These are phyloP conservation scores for Cnemophilus loriae DNA, from an alignment of 2,113 vertebrate genomes.

Conservation along the genomic window DNA sequence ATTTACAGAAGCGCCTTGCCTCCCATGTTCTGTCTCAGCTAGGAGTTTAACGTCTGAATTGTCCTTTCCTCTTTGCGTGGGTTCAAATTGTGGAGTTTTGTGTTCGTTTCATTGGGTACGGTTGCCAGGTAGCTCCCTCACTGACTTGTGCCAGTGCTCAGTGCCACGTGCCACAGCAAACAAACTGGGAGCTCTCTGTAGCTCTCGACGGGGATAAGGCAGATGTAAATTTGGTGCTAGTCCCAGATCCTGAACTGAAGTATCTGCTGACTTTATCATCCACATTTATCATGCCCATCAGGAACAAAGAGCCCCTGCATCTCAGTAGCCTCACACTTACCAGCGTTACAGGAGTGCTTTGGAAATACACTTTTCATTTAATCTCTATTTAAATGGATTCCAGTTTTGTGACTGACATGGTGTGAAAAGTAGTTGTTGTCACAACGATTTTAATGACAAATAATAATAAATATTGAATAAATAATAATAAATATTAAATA, in stretches of 20 bases:
- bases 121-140: background rate
- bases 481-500: too few relatives aligned
- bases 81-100: background rate
- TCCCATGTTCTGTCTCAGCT: background rate
- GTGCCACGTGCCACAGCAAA: background rate
- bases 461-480: too few relatives aligned
- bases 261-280: background rate
- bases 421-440: background rate
- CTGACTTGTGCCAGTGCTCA: background rate
- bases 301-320: background rate
- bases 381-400: background rate
- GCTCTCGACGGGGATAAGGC: rapidly evolving
- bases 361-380: background rate
- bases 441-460: background rate
- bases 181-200: background rate
- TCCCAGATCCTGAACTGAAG: background rate
- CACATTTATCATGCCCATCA: rapidly evolving
- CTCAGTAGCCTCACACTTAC: background rate
- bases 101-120: background rate
- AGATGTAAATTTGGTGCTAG: background rate
- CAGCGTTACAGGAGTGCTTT: rapidly evolving
- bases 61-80: background rate
- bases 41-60: background rate
- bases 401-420: background rate
- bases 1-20: background rate